Conservation (phyloP, 2,797 vertebrate species). For the Parotocinclus haroldoi region DNA sequence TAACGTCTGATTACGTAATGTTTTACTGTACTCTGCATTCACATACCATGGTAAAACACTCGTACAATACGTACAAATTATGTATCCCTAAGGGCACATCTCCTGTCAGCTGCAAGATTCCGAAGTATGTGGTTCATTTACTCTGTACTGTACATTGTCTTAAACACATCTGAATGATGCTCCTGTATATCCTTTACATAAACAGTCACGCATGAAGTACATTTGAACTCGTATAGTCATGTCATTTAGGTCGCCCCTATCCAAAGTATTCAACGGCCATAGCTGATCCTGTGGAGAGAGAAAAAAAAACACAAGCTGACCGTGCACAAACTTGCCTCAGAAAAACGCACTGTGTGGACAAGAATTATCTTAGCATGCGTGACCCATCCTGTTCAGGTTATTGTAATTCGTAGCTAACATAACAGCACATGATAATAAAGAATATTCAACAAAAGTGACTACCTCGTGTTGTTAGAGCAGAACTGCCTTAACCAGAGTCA, state of each 20-base stretch:
- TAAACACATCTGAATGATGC: background rate
- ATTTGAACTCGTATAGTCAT: background rate
- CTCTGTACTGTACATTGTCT: background rate
- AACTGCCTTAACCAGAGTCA: no score
- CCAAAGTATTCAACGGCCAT: no score
- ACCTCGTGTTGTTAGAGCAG: no score
- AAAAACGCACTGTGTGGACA: background rate
- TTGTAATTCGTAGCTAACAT: background rate
- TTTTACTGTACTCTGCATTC: no score
- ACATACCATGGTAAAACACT: no score
- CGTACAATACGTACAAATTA: no score
- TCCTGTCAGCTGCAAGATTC: no score
- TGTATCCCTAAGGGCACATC: no score
- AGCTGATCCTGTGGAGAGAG: background rate
- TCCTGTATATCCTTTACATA: background rate
- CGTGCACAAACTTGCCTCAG: conserved; percentile 5
- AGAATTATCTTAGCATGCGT: background rate
- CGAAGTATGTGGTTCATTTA: no score
- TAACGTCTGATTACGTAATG: no score
- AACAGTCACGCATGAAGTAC: no score
- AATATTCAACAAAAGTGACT: background rate
- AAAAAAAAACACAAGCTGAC: background rate
- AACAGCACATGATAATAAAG: background rate
- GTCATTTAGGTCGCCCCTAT: background rate
- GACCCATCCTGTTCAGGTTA: no score